Base-by-base conservation (phyloP, 2,113 vertebrate species). In the Dasyprocta punctata region DNA sequence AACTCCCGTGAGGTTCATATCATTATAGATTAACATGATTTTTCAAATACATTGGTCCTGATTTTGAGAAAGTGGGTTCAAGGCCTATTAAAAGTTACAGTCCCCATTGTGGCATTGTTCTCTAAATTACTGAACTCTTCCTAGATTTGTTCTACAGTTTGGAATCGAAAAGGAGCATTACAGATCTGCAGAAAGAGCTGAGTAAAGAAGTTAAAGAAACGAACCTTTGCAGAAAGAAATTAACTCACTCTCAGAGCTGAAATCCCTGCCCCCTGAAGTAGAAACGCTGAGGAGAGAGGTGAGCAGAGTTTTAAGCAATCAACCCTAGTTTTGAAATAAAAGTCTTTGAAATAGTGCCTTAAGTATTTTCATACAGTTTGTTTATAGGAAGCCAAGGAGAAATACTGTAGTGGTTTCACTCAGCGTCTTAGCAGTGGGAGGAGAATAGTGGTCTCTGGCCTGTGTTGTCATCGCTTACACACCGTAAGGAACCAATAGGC, bases 261-360 rank as follows among this genome's bases (percentile, higher is more conserved):
- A 98, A 8, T 95, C 88, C 83, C 86, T 98, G 84, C 54, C 97
- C 13, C 89, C 95, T 65, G 98, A 97, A 67, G 86, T 99, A 93
- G 98, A 99, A 78, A 60, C 90, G 8, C 98, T 99, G 73, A 98
- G 95, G 89, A 98, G 98, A 95, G 98, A 99, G 99, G 99, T 99
- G 98, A 97, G 78, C 19, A 49, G 1, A 69, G 88, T 95, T 94
- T 84, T 86, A 90, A 93, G 54, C 52, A 91, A 82, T 69, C 56
- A 77, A 19, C 33, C 36, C 36, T 86, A 65, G 28, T 89, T 97
- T 65, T 92, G 49, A 89, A 86, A 41, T 80, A 77, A 65, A 87
- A 69, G 30, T 52, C 26, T n/a, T n/a, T 58, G 24, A 1, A 17
- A 41, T 22, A 47, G 7, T 73, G 2, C 58, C 30, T 38, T 86